phyloP scores from a whole-genome alignment of 2,797 vertebrate species.

The Labroides dimidiatus region DNA sequence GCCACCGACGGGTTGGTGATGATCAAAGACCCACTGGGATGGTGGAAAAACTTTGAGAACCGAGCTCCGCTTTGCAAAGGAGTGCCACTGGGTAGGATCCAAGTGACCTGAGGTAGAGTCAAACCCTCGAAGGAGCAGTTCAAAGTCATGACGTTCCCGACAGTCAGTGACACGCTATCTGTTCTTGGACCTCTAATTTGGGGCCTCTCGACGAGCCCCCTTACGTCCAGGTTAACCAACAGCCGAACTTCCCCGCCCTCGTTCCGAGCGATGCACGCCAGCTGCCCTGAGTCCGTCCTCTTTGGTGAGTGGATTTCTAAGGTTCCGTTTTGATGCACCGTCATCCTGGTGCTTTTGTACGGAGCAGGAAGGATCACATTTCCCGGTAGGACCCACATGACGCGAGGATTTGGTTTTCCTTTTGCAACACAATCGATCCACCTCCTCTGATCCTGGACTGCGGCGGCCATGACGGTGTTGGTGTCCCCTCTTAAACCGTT shows the following conservation, averaged over 20 bases:
- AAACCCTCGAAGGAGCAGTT: conserved; percentile 88
- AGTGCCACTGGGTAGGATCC: conserved; percentile 89
- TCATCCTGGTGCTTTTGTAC: conserved; percentile 88
- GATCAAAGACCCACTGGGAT: conserved; percentile 85
- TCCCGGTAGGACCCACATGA: conserved; percentile 92
- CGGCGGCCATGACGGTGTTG: conserved; percentile 78
- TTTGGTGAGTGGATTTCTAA: conserved; percentile 87
- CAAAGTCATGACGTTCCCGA: conserved; percentile 87
- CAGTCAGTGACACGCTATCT: conserved; percentile 82
- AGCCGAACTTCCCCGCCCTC: conserved; percentile 91
- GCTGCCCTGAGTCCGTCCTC: conserved; percentile 82
- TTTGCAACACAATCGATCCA: conserved; percentile 87
- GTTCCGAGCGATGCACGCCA: conserved; percentile 89
- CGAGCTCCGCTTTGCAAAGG: conserved; percentile 80
- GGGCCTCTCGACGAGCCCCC: conserved; percentile 78
- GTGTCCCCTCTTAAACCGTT: conserved; percentile 78
- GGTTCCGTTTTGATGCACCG: conserved; percentile 91
- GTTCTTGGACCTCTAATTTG: conserved; percentile 72
- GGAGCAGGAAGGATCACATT: conserved; percentile 91
- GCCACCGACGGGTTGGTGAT: conserved; percentile 83
- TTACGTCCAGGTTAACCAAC: conserved; percentile 85
- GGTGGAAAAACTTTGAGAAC: conserved; percentile 86
- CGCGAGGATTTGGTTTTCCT: conserved; percentile 85
- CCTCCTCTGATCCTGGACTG: conserved; percentile 78
- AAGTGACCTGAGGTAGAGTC: conserved; percentile 79